Evolutionary conservation across 2,888 invertebrate species (phyloP), one percentile per base, ranked within the genome.

Genomic region (Dicyrtoma fusca): DNA sequence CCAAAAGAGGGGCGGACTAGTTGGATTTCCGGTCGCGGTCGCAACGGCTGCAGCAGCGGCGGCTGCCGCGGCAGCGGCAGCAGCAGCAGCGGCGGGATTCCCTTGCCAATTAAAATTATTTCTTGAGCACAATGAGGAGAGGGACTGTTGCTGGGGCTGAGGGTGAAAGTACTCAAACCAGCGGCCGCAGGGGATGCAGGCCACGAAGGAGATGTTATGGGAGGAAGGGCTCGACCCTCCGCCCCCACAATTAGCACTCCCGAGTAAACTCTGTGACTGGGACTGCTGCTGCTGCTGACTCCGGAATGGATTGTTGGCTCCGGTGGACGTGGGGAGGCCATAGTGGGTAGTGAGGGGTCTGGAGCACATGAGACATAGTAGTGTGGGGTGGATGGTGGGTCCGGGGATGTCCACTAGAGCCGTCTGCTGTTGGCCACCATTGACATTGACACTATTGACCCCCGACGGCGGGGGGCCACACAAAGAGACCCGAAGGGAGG

Each of bases 281-380:
- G 64, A 57, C 55, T 44, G 53, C 49, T 64, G 71, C 6, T 69
- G 69, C 49, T 70, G 74, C 17, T 71, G 68, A 45, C n/a, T n/a
- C n/a, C 44, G 63, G 63, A 47, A 63, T 23, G 17, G 23, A 45
- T 10, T 45, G 13, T n/a, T 26, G 51, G 13, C n/a, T n/a, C n/a
- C n/a, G n/a, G n/a, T n/a, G n/a, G n/a, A n/a, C n/a, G 66, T 42
- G 19, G 66, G 45, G 5, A 68, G 23, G 11, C 78, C 76, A 66
- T 78, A 75, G 57, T 78, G 78, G 59, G 77, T 74, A 21, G 79
- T 76, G 26, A 80, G 69, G 23, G 80, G 78, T 51, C 78, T 74
- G 57, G 78, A 76, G 69, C 80, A 80, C 77, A 79, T 75, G 71
- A 80, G 74, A 77, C 80, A 80, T 19, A 79, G 73, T 53, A 80